Evolutionary conservation across 2,888 invertebrate genomes (phyloP), one percentile per base, ranked within the genome.

Genomic region (Caenorhabditis sulstoni): DNA sequence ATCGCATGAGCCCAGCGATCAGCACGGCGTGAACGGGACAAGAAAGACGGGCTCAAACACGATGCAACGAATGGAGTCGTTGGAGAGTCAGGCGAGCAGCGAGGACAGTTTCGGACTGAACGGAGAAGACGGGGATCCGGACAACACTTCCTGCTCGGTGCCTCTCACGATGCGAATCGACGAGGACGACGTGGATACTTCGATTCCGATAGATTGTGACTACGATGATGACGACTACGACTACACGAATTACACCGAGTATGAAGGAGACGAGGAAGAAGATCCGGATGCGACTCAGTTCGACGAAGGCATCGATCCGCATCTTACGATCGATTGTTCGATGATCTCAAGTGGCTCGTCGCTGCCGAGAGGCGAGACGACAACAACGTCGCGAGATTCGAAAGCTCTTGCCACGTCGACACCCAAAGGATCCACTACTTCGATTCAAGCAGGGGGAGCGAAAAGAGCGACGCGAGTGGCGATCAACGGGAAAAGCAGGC

Each of bases 311-410:
- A 58, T 67, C 41, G 55, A 66, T 49, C 58, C 68, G 11, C 65
- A 79, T n/a, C n/a, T 79, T 11, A 79, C 79, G 0, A 79, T 79
- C 20, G 79, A 79, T 39, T 79, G 79, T 45, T 79, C 78, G 14
- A 79, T 73, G 61, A 71, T 78, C 23, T 66, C 66, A 0, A 68
- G 68, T 62, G 75, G 75, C 35, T 58, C 58, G 3, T 66, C 65
- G 3, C 45, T 47, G 8, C 52, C 35, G 44, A 47, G 23, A 14
- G 47, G 47, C 39, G 62, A 55, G 12, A 45, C 55, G 20, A 35
- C 61, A 2, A 44, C 57, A 11, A 50, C 37, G 7, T 68, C 68
- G 12, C 58, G 61, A 20, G 64, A 68, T 50, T 68, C 67, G 7
- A 29, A 37, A 45, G 77, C 70, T 14, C 50, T 70, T 2, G 77